These are phyloP conservation scores for Hirtodrosophila cameraria DNA, from an alignment of 2,888 invertebrate genomes.

Conservation along the genomic window DNA sequence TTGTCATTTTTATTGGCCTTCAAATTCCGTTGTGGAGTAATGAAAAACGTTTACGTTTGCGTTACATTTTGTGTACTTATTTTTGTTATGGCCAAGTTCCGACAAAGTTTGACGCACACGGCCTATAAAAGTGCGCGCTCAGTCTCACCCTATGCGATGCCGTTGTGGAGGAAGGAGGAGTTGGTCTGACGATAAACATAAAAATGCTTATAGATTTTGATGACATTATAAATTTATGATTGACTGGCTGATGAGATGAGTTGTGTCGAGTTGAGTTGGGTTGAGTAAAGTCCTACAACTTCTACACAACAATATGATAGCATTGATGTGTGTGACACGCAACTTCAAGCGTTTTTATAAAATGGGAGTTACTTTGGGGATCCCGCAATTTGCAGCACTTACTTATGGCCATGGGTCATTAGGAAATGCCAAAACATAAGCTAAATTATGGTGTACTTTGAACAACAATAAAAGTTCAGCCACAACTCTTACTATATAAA, in stretches of 20 bases:
- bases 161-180: too few species aligned
- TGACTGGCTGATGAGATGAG: conserved; percentile 24
- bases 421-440: conserved; percentile 40
- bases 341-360: conserved; percentile 18
- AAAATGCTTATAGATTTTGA: conserved; percentile 58
- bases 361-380: background rate
- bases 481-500: conserved; percentile 4
- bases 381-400: conserved; percentile 21
- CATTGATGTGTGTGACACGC: conserved; percentile 34
- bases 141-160: too few species aligned
- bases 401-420: conserved; percentile 36
- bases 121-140: conserved; percentile 51
- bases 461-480: conserved; percentile 35
- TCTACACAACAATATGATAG: background rate
- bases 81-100: conserved; percentile 52
- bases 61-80: conserved; percentile 48
- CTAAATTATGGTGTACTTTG: conserved; percentile 34
- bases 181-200: conserved; percentile 39
- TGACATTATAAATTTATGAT: conserved; percentile 69
- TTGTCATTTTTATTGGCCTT: conserved; percentile 68
- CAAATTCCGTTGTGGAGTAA: conserved; percentile 65
- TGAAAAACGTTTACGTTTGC: conserved; percentile 72
- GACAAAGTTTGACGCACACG: conserved; percentile 55
- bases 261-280: background rate
- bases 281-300: background rate